phyloP scores from a whole-genome alignment of 2,797 vertebrate species.

The Cryptoblepharus egeriae region DNA sequence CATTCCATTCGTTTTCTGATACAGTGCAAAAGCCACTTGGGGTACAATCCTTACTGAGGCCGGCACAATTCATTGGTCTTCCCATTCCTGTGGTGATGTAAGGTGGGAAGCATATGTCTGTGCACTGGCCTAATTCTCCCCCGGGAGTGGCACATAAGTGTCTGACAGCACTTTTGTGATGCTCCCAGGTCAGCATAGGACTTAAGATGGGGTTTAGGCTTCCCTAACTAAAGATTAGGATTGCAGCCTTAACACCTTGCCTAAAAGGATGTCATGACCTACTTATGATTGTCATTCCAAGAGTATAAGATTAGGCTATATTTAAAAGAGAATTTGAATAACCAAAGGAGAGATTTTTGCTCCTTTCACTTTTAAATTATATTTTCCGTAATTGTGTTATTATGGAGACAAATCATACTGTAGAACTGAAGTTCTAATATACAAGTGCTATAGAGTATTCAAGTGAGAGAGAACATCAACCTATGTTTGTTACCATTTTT shows the following conservation, averaged over 20 bases:
- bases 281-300: background rate
- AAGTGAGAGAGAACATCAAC: background rate
- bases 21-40: background rate
- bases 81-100: too few species aligned
- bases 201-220: too few species aligned
- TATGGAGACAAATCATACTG: background rate
- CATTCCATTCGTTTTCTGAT: too few species aligned
- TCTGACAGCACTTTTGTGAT: too few species aligned
- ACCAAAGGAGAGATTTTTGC: background rate
- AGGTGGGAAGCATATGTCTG: too few species aligned
- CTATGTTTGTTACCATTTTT: too few species aligned
- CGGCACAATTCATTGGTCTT: too few species aligned
- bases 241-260: background rate
- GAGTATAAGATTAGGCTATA: constrained; percentile 3
- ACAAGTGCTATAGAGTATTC: background rate
- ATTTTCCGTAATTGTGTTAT: background rate
- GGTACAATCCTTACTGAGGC: too few species aligned
- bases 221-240: too few species aligned
- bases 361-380: background rate
- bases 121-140: too few species aligned
- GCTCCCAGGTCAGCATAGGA: too few species aligned
- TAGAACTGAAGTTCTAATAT: background rate
- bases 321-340: background rate
- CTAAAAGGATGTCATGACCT: background rate
- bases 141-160: too few species aligned